Conservation (phyloP, 1,140 invertebrate genomes). For the Lerema accius region DNA sequence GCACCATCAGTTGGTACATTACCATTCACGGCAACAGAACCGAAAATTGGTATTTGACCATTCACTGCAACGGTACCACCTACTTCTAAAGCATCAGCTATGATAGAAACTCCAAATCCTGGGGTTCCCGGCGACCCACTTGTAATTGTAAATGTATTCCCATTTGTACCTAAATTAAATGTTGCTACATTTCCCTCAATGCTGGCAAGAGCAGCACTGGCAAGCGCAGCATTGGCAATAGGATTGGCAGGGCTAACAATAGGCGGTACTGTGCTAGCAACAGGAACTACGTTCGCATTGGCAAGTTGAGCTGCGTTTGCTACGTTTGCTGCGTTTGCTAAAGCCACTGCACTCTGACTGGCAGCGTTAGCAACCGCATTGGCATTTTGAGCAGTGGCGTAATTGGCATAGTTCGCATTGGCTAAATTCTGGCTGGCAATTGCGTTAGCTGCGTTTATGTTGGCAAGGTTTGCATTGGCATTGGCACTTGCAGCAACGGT, state of each 20-base stretch:
- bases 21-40: slow-evolving; percentile 56
- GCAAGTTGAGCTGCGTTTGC: slow-evolving; percentile 14
- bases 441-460: slow-evolving; percentile 31
- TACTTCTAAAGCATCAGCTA: slow-evolving; percentile 62
- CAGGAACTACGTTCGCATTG: slow-evolving; percentile 17
- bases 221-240: slow-evolving; percentile 15
- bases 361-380: slow-evolving; percentile 11
- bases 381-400: slow-evolving; percentile 9
- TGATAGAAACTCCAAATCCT: slow-evolving; percentile 54
- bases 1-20: slow-evolving; percentile 56
- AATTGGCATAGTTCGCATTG: slow-evolving; percentile 21
- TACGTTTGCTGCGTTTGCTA: slow-evolving; percentile 26
- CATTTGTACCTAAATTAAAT: slow-evolving; percentile 50
- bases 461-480: slow-evolving; percentile 29
- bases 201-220: slow-evolving; percentile 6
- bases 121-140: slow-evolving; percentile 44
- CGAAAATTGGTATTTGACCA: slow-evolving; percentile 61
- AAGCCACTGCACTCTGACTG: not conserved
- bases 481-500: slow-evolving; percentile 19
- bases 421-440: slow-evolving; percentile 22
- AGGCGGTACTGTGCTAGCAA: slow-evolving; percentile 1
- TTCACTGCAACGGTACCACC: slow-evolving; percentile 54
- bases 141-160: slow-evolving; percentile 47
- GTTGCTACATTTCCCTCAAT: slow-evolving; percentile 52
- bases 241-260: not conserved